Percentiles rank a stretch among this genome's conserved stretches.
Evolutionary conservation across 92 coral and sea anemone genomes (phyloP).

Genomic region (Paramuricea clavata): DNA sequence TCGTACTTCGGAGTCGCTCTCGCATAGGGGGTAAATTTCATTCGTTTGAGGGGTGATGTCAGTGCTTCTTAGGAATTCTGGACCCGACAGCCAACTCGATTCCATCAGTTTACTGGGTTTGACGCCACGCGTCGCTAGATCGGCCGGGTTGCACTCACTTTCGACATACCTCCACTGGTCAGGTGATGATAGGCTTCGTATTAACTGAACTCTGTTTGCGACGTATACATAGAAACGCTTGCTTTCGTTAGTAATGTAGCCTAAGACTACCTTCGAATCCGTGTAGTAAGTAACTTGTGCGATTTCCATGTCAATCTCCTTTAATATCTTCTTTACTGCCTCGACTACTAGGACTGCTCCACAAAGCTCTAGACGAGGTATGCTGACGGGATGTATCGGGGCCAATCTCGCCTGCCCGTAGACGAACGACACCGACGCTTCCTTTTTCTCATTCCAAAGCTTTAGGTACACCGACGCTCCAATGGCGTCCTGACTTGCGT

Average conservation of each 20-base stretch:
- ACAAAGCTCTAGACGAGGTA: constrained; percentile 60
- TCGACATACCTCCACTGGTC: constrained; percentile 55
- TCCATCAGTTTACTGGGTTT: constrained; percentile 9
- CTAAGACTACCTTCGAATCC: constrained; percentile 68
- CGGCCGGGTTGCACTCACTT: constrained; percentile 58
- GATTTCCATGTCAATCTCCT: constrained; percentile 63
- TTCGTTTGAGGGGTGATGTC: neutral
- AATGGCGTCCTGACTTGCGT: constrained; percentile 56
- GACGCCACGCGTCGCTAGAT: constrained; percentile 55
- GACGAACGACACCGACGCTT: neutral
- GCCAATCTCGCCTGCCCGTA: constrained; percentile 45
- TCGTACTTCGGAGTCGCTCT: constrained; percentile 57
- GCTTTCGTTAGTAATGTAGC: constrained; percentile 57
- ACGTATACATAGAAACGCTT: constrained; percentile 66
- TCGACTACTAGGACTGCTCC: constrained; percentile 59
- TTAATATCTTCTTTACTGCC: constrained; percentile 56
- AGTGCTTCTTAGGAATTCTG: constrained; percentile 51
- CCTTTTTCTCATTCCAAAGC: constrained; percentile 14
- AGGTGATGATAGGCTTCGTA: constrained; percentile 51
- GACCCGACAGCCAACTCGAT: constrained; percentile 56
- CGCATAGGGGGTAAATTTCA: neutral
- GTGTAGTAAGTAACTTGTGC: constrained; percentile 53
- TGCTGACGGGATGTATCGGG: constrained; percentile 42
- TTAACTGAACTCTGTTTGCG: constrained; percentile 64
- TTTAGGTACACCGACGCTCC: constrained; percentile 45